A percentile compares a stretch with the other conserved stretches of the same genome.
These are phyloP conservation scores for Xyrauchen texanus DNA, from an alignment of 2,113 vertebrate genomes.

Conservation along the genomic window DNA sequence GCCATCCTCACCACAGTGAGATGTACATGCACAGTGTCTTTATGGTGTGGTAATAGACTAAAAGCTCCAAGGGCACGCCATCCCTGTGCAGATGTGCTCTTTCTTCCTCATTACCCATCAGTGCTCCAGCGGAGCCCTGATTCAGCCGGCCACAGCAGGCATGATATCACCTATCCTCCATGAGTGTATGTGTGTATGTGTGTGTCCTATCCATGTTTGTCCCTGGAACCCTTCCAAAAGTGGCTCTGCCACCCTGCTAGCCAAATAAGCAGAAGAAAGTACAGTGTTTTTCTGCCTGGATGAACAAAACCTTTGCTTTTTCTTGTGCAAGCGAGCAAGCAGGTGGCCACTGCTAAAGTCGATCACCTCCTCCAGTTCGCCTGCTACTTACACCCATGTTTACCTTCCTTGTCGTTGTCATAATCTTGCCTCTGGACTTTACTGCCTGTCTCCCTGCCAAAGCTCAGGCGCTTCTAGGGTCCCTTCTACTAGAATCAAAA, in stretches of 20 bases:
- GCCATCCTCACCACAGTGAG: slow-evolving; percentile 21
- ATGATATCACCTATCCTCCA: slow-evolving; percentile 47
- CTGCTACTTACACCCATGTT: slow-evolving; percentile 78
- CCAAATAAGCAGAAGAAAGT: slow-evolving; percentile 81
- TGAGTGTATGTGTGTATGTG: slow-evolving; percentile 30
- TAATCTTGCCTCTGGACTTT: slow-evolving; percentile 76
- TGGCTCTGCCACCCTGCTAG: slow-evolving; percentile 61
- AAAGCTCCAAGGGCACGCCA: slow-evolving; percentile 55
- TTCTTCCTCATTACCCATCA: slow-evolving; percentile 75
- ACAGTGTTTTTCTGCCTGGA: slow-evolving; percentile 82
- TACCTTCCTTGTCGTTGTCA: slow-evolving; percentile 61
- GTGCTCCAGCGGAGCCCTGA: slow-evolving; percentile 56
- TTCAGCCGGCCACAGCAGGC: slow-evolving; percentile 49
- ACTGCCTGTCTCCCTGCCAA: slow-evolving; percentile 80
- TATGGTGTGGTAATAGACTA: slow-evolving; percentile 38
- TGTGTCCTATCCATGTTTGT: slow-evolving; percentile 47
- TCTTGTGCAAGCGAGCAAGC: slow-evolving; percentile 69
- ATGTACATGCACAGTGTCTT: slow-evolving; percentile 19
- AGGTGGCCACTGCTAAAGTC: slow-evolving; percentile 84
- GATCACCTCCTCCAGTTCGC: slow-evolving; percentile 70
- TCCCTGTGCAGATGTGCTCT: slow-evolving; percentile 68
- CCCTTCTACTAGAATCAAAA: slow-evolving; percentile 80
- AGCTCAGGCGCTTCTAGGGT: slow-evolving; percentile 77
- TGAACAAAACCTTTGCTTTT: slow-evolving; percentile 75
- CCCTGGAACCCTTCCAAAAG: slow-evolving; percentile 75